phyloP scores from a whole-genome alignment of 2,888 invertebrate species.

The Rugalucina vietnamica region DNA sequence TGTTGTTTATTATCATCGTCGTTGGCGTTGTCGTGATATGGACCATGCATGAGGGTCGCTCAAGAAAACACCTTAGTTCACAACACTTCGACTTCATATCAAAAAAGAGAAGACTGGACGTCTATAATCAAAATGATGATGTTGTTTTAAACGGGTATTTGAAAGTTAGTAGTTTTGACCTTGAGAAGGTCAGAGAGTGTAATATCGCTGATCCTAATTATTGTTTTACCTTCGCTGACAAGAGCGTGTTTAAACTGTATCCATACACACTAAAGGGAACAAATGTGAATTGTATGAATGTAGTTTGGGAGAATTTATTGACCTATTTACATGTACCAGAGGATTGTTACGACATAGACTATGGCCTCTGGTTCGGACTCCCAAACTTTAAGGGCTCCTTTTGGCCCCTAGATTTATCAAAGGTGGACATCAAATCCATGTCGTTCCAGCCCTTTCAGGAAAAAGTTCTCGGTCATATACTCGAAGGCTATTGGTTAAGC shows the following conservation, averaged over 20 bases:
- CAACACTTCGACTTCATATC: slow-evolving; percentile 65
- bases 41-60: slow-evolving; percentile 68
- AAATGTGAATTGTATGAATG: slow-evolving; percentile 57
- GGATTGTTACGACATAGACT: slow-evolving; percentile 66
- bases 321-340: slow-evolving; percentile 37
- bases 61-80: slow-evolving; percentile 58
- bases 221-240: slow-evolving; percentile 63
- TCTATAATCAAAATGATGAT: slow-evolving; percentile 56
- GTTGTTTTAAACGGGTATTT: slow-evolving; percentile 55
- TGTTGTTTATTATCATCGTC: slow-evolving; percentile 67
- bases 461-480: slow-evolving; percentile 48
- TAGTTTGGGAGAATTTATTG: slow-evolving; percentile 60
- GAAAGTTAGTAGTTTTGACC: slow-evolving; percentile 46
- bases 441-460: slow-evolving; percentile 56
- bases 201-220: slow-evolving; percentile 48
- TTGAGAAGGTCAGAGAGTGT: slow-evolving; percentile 49
- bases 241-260: slow-evolving; percentile 49
- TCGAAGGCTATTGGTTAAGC: slow-evolving; percentile 66
- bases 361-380: slow-evolving; percentile 68
- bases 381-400: slow-evolving; percentile 57
- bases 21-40: slow-evolving; percentile 69
- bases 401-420: slow-evolving; percentile 58
- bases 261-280: slow-evolving; percentile 43
- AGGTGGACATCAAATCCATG: slow-evolving; percentile 33
- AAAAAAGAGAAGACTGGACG: slow-evolving; percentile 57